Percentiles rank a stretch among this genome's conserved stretches.
phyloP scores from a whole-genome alignment of 2,888 invertebrate genomes.

The Sesamia inferens region DNA sequence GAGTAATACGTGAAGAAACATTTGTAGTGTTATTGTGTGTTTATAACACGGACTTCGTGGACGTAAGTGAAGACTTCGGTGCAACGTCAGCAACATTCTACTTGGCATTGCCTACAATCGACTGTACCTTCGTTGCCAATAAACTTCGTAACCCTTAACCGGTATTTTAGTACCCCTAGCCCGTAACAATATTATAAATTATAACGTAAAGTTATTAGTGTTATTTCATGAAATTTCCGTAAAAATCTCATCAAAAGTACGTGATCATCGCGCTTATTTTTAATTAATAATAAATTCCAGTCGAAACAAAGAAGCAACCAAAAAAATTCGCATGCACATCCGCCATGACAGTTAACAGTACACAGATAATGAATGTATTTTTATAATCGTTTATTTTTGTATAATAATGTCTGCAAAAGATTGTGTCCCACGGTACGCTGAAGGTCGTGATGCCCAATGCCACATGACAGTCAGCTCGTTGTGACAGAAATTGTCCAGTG shows the following conservation, averaged over 20 bases:
- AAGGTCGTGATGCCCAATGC: conserved; percentile 69
- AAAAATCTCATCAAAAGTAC: conserved; percentile 16
- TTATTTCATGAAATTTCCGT: conserved; percentile 14
- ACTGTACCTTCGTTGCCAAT: too few relatives aligned
- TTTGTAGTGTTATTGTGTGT: too few relatives aligned
- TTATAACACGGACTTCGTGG: too few relatives aligned
- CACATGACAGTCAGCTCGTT: conserved; percentile 62
- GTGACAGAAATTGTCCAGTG: conserved; percentile 64
- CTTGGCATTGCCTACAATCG: too few relatives aligned
- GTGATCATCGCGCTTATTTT: conserved; percentile 12
- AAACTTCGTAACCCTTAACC: too few relatives aligned
- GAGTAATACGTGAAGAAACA: too few relatives aligned
- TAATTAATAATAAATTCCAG: conserved; percentile 28
- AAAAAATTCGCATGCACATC: conserved; percentile 35
- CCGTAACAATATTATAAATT: too few relatives aligned
- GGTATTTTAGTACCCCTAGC: too few relatives aligned
- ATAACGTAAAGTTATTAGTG: neutral
- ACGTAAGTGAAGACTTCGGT: too few relatives aligned
- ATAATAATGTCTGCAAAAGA: conserved; percentile 22
- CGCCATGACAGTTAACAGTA: conserved; percentile 33
- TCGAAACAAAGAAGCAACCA: conserved; percentile 21
- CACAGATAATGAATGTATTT: conserved; percentile 48
- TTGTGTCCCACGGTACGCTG: conserved; percentile 64
- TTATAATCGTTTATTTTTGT: conserved; percentile 38
- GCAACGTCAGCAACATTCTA: too few relatives aligned